A percentile compares a stretch with the other conserved stretches of the same genome.
Conservation (phyloP, 2,113 vertebrate species). For the Paramisgurnus dabryanus region DNA sequence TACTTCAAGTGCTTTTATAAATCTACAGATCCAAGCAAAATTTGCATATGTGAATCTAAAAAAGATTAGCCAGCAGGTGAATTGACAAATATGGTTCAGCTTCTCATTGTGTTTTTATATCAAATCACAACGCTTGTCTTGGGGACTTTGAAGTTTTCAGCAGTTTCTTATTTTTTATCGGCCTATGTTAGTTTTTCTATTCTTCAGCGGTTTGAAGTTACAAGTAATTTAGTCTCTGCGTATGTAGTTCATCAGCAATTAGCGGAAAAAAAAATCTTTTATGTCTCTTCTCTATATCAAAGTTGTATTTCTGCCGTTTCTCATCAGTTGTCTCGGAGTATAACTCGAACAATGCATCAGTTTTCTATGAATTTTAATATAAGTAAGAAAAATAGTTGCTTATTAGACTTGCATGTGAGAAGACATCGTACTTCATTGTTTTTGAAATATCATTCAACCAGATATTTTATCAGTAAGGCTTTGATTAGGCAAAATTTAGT, state of each 20-base stretch:
- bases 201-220: neutral
- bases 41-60: neutral
- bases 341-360: neutral
- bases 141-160: neutral
- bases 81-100: neutral
- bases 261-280: neutral
- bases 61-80: neutral
- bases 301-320: neutral
- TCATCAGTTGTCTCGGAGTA: neutral
- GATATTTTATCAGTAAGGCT: neutral
- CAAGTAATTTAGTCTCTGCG: slow-evolving; percentile 2
- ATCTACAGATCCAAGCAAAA: neutral
- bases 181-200: neutral
- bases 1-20: neutral
- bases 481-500: neutral
- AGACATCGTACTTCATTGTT: too few relatives aligned
- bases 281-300: neutral
- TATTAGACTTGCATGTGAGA: too few relatives aligned
- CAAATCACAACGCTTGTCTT: neutral
- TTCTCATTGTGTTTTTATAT: slow-evolving; percentile 8
- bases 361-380: neutral
- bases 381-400: neutral
- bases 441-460: neutral
- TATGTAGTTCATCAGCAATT: neutral
- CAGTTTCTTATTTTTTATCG: neutral